phyloP scores from a whole-genome alignment of 2,797 vertebrate species.

The Myotis vivesi region DNA sequence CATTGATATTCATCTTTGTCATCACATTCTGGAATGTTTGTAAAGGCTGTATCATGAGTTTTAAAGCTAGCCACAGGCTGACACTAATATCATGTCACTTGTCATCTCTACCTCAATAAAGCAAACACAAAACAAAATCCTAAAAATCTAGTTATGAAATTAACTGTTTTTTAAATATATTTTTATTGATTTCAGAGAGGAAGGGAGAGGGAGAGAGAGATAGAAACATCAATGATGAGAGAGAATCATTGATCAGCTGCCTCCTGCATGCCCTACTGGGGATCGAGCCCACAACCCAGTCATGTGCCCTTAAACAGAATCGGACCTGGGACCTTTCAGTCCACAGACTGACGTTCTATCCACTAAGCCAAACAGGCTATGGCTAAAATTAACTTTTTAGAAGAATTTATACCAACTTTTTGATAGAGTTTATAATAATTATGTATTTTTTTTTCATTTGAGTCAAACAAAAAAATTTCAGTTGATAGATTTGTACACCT shows the following conservation, averaged over 20 bases:
- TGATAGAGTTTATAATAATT: background rate
- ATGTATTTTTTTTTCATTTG: background rate
- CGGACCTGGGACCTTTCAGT: too few species aligned
- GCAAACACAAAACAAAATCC: background rate
- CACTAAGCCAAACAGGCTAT: too few species aligned
- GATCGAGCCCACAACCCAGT: too few species aligned
- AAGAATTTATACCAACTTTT: background rate
- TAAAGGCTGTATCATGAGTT: background rate
- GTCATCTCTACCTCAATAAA: background rate
- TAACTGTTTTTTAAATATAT: background rate
- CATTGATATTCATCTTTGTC: background rate
- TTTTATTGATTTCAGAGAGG: too few species aligned
- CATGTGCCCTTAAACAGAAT: too few species aligned
- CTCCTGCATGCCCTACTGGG: too few species aligned
- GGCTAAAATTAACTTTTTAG: background rate
- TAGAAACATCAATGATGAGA: too few species aligned
- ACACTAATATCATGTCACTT: background rate
- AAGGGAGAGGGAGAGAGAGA: too few species aligned
- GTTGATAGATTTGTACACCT: background rate
- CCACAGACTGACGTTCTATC: too few species aligned
- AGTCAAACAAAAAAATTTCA: background rate
- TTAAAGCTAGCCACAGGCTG: background rate
- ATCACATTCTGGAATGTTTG: background rate
- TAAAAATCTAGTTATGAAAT: background rate
- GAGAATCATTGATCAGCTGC: too few species aligned